phyloP scores from a whole-genome alignment of 2,797 vertebrate species.

The Enteromius unitaeniatus region DNA sequence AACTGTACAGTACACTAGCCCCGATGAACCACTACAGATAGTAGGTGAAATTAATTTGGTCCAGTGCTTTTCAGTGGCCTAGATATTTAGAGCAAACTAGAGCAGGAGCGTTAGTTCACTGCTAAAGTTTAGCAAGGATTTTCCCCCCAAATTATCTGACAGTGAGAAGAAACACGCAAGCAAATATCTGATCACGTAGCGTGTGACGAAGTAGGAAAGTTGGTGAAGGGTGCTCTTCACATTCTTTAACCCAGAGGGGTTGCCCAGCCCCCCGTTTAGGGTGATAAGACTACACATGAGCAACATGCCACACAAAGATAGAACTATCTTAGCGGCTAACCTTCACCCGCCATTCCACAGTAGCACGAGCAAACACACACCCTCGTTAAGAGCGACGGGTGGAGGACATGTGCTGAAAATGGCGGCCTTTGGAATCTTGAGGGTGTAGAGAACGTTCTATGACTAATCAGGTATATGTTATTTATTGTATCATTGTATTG shows the following conservation, averaged over 20 bases:
- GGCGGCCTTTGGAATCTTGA: conserved; percentile 37
- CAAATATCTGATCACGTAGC: conserved; percentile 36
- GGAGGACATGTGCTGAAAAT: conserved; percentile 66
- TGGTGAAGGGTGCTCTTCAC: conserved; percentile 54
- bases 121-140: not conserved
- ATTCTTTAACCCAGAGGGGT: conserved; percentile 61
- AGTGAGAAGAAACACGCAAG: conserved; percentile 10
- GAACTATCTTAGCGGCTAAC: conserved; percentile 77
- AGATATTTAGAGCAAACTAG: conserved; percentile 5
- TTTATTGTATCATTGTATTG: not conserved
- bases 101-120: conserved; percentile 3
- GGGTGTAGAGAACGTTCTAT: not conserved
- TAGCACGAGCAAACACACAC: conserved; percentile 62
- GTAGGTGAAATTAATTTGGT: not conserved
- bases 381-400: conserved; percentile 54
- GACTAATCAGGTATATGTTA: not conserved
- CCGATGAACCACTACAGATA: not conserved
- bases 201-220: conserved; percentile 61
- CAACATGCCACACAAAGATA: conserved; percentile 78
- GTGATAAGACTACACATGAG: conserved; percentile 73
- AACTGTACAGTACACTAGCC: not conserved
- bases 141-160: not conserved
- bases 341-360: conserved; percentile 74
- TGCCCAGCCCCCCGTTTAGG: conserved; percentile 62
- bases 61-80: not conserved